Base-by-base conservation (phyloP, 2,797 vertebrate genomes). In the Fistularia commersonii region DNA sequence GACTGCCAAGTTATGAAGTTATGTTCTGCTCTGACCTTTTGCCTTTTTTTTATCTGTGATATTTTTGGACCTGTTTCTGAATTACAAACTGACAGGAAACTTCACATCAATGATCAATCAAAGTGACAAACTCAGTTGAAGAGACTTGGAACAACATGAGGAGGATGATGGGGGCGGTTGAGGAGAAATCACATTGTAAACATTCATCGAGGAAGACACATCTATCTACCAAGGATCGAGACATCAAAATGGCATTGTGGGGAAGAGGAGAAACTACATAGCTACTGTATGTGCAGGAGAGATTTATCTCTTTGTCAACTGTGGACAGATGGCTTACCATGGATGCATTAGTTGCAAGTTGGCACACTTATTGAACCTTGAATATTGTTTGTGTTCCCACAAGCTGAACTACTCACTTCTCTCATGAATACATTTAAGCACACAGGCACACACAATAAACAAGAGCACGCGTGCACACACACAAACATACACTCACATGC, bases 331-430 rank as follows among this genome's bases (percentile, higher is more conserved):
- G 62, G 43, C 61, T 48, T 12, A 69, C 65, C 73, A 31, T 66
- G 69, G 70, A 34, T 75, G 83, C 81, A 84, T 86, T 82, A 88
- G 80, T 41, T 65, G 67, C 65, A 82, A 66, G 76, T 73, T 85
- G 82, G 83, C 79, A 73, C 76, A 84, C 63, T 64, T 80, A 79
- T 81, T 72, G 79, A 76, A 72, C 76, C 63, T 77, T 79, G 85
- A 87, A 89, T 68, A 38, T 45, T 77, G 80, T 81, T 76, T 51
- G 63, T 44, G 56, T 70, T 85, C 72, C 80, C 67, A 73, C 73
- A 66, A 73, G 44, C 60, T 56, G 56, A 51, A 34, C 43, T 44
- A 47, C 41, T 34, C 7, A 31, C 14, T 37, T 6, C 67, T 54
- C 58, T 64, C 62, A 60, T 3, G n/a, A 11, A 45, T 3, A 41